phyloP scores from a whole-genome alignment of 2,888 invertebrate genomes.

The Ormyrus labotus region DNA sequence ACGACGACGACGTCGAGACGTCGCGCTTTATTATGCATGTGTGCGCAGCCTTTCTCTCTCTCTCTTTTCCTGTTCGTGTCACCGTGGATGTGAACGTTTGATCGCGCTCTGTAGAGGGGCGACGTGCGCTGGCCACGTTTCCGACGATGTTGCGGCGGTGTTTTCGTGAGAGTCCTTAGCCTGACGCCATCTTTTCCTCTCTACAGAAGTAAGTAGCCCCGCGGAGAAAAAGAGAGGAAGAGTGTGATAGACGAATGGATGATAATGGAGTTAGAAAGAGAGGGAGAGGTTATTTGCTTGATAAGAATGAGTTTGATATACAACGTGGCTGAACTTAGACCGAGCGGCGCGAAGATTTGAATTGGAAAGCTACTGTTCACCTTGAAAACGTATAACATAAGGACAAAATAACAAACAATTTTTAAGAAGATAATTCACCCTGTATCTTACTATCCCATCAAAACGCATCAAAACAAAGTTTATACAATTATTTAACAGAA shows the following conservation, averaged over 20 bases:
- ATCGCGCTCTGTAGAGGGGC: background rate
- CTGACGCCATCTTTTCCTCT: background rate
- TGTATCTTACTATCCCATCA: no score
- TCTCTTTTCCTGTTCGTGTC: background rate
- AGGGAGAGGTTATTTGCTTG: background rate
- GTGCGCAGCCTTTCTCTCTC: background rate
- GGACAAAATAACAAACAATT: no score
- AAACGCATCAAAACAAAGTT: no score
- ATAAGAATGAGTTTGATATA: no score
- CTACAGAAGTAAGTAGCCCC: background rate
- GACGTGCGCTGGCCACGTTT: constrained; percentile 28
- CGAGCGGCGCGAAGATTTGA: no score
- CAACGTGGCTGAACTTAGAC: no score
- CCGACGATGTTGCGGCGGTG: constrained; percentile 13
- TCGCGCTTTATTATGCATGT: background rate
- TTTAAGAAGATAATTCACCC: no score
- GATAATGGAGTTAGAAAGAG: background rate
- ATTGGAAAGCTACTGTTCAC: no score
- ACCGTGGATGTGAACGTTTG: background rate
- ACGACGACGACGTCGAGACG: no score
- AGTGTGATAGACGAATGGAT: background rate
- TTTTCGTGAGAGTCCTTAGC: constrained; percentile 16
- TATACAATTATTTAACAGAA: no score
- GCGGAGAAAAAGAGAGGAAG: background rate
- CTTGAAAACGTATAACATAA: no score